These are phyloP conservation scores for Brachionus manjavacas DNA, from an alignment of 1,140 invertebrate species.

Conservation along the genomic window DNA sequence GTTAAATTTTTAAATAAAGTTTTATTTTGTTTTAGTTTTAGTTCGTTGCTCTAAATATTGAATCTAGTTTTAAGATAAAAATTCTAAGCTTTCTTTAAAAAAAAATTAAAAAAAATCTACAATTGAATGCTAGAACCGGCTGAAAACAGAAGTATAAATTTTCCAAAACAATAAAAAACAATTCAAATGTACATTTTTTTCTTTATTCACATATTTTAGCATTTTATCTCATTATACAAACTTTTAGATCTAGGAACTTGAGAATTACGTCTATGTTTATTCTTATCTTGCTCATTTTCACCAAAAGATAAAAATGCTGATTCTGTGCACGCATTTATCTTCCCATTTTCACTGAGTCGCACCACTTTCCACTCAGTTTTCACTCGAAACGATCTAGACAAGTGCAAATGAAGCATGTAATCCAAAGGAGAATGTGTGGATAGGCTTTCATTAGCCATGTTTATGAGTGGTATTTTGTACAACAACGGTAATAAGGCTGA, in stretches of 20 bases:
- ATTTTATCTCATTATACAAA: slow-evolving; percentile 9
- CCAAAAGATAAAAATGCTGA: neutral
- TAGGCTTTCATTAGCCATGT: neutral
- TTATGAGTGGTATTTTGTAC: neutral
- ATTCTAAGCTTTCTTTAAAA: neutral
- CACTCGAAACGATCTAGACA: slow-evolving; percentile 16
- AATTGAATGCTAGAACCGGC: neutral
- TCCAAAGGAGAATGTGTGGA: neutral
- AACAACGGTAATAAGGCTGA: neutral
- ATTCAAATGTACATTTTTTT: neutral
- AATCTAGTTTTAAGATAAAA: neutral
- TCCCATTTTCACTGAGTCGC: neutral
- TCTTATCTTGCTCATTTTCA: neutral
- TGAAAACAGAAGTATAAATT: neutral
- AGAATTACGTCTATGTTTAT: neutral
- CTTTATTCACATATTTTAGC: neutral
- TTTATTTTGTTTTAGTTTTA: no score
- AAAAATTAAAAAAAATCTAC: neutral
- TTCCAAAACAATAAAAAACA: neutral
- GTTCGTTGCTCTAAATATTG: neutral
- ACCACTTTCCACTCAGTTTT: slow-evolving; percentile 1
- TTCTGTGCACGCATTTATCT: neutral
- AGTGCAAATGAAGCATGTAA: slow-evolving; percentile 9
- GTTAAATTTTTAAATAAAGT: no score
- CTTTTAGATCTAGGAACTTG: slow-evolving; percentile 3